phyloP scores from a whole-genome alignment of 37 sponge, comb jelly and placozoan species.

The Spongilla lacustris region DNA sequence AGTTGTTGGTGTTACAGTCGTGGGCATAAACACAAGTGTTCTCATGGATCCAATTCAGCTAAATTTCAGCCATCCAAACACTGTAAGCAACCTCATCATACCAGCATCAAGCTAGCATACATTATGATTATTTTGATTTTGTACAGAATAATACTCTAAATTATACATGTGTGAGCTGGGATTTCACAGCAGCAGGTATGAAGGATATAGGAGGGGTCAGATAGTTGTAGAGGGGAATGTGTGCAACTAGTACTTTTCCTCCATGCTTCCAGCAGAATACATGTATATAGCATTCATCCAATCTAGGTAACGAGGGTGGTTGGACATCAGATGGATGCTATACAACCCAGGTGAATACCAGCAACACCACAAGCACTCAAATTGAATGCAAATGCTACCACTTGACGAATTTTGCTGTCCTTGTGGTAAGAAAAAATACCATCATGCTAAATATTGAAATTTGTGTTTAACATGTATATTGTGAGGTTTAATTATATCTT shows the following conservation, averaged over 20 bases:
- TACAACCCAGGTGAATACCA: neutral
- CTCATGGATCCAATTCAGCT: neutral
- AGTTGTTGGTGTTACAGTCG: neutral
- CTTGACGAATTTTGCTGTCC: conserved; percentile 71
- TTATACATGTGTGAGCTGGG: conserved; percentile 24
- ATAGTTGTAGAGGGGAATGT: too few species aligned
- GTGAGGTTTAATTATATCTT: too few species aligned
- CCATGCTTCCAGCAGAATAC: too few species aligned
- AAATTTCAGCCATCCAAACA: neutral
- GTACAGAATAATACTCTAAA: conserved; percentile 26
- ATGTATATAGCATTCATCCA: neutral
- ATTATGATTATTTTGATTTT: neutral
- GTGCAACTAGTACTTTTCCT: too few species aligned
- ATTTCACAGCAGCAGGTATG: conserved; percentile 20
- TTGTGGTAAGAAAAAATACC: conserved; percentile 54
- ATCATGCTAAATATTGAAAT: neutral
- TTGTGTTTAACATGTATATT: too few species aligned
- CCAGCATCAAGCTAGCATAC: too few species aligned
- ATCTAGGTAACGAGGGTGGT: conserved; percentile 11
- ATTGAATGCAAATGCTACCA: conserved; percentile 50
- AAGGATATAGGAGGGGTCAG: neutral
- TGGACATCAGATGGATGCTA: conserved; percentile 44
- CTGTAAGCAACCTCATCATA: neutral
- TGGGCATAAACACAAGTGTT: neutral
- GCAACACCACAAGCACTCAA: neutral